Evolutionary conservation across 2,113 vertebrate species (phyloP), one percentile per base, ranked within the genome.

Genomic region (Dolichallabes microphthalmus): DNA sequence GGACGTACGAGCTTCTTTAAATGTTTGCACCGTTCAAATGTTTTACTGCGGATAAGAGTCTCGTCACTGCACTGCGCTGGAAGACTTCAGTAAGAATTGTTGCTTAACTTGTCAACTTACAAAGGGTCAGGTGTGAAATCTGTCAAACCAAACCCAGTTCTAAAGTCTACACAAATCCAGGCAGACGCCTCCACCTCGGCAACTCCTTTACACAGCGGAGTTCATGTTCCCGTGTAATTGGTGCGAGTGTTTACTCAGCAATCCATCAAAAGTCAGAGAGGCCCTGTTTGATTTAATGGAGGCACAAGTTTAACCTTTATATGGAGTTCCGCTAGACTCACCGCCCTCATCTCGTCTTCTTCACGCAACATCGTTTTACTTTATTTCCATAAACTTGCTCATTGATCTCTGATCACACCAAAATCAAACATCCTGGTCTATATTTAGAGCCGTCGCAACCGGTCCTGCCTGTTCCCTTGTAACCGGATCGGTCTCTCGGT

Each of bases 201-300:
- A 79, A 35, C 17, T 83, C 85, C 85, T 84, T 87, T 88, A 35
- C 89, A 91, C 88, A 35, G 71, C 83, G 68, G 60, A 82, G 84
- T 88, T 86, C 60, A 32, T 76, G 87, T 90, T 84, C 84, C 89
- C 75, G 50, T 86, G 76, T 89, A 85, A 90, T 88, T 80, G 12
- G 83, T 25, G 35, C 86, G 87, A 3, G 19, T 87, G 86, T 91
- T 89, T 89, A 83, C 83, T 77, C 86, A 87, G 75, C 86, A 77
- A 80, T 92, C 90, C 90, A 85, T 90, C 88, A 90, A 87, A 79
- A 82, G 83, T 74, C 87, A 80, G 84, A 76, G 73, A 87, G 78
- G 71, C 86, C 88, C 61, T 83, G 86, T 83, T 90, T 88, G 79
- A 88, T 85, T 89, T 84, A 77, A 15, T 53, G 71, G 71, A 76